These are phyloP conservation scores for Dermolepida albohirtum DNA, from an alignment of 2,888 invertebrate genomes.

Conservation along the genomic window DNA sequence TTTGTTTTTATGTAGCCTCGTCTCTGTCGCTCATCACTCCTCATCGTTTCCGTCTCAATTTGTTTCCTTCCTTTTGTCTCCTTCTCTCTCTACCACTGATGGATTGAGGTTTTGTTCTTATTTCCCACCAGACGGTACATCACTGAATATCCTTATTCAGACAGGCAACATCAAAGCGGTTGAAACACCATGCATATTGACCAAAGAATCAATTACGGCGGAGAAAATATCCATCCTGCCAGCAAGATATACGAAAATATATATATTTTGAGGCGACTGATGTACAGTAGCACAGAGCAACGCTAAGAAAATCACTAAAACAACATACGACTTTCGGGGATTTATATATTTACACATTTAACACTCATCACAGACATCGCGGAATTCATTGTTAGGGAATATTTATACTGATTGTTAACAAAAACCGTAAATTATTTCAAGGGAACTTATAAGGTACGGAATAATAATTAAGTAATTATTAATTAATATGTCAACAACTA, in stretches of 20 bases:
- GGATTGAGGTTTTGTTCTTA: conserved; percentile 45
- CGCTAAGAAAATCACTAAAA: no score
- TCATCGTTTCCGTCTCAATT: conserved; percentile 6
- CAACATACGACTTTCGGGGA: no score
- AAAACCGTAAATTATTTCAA: no score
- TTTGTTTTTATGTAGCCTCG: conserved; percentile 56
- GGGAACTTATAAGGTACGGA: no score
- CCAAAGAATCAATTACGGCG: conserved; percentile 43
- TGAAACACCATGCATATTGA: conserved; percentile 44
- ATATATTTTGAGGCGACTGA: background rate
- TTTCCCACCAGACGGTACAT: conserved; percentile 46
- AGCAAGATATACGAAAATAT: background rate
- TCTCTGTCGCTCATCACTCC: conserved; percentile 12
- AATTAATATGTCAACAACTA: no score
- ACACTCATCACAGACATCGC: no score
- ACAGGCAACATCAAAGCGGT: conserved; percentile 47
- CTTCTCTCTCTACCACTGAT: conserved; percentile 25
- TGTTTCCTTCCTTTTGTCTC: background rate
- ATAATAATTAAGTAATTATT: no score
- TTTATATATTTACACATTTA: no score
- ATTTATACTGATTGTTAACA: no score
- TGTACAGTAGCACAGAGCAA: background rate
- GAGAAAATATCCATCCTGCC: conserved; percentile 14
- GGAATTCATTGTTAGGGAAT: no score
- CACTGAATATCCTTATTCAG: conserved; percentile 46